Evolutionary conservation across 2,113 vertebrate genomes (phyloP).

Genomic region (Thermophis baileyi): DNA sequence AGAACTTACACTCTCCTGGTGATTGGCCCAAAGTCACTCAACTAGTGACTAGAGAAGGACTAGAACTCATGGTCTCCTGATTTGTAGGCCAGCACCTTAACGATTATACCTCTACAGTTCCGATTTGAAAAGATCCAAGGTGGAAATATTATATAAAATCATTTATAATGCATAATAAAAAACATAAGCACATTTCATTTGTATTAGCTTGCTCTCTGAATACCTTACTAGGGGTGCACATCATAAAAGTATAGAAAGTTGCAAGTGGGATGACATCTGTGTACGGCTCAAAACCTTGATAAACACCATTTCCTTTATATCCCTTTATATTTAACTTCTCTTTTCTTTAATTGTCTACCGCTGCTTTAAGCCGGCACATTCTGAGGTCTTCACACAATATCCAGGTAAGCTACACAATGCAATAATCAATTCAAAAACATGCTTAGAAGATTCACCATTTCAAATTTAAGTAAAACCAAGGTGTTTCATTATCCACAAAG

Average conservation of each 20-base stretch:
- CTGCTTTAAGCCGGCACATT: background rate
- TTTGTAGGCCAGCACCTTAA: no score
- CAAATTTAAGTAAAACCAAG: background rate
- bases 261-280: background rate
- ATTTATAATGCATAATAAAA: background rate
- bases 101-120: background rate
- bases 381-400: background rate
- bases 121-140: background rate
- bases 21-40: no score
- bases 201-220: background rate
- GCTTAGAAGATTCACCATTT: background rate
- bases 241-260: background rate
- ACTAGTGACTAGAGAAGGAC: no score
- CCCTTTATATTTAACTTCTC: no score
- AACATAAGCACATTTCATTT: background rate
- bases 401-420: background rate
- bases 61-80: no score
- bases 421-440: background rate
- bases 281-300: background rate
- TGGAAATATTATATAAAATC: background rate
- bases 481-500: background rate
- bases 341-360: background rate
- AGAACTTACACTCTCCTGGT: no score
- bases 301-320: background rate
- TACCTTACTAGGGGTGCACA: background rate